Base-by-base conservation (phyloP, 1,140 invertebrate species). In the Apocrypta bakeri region DNA sequence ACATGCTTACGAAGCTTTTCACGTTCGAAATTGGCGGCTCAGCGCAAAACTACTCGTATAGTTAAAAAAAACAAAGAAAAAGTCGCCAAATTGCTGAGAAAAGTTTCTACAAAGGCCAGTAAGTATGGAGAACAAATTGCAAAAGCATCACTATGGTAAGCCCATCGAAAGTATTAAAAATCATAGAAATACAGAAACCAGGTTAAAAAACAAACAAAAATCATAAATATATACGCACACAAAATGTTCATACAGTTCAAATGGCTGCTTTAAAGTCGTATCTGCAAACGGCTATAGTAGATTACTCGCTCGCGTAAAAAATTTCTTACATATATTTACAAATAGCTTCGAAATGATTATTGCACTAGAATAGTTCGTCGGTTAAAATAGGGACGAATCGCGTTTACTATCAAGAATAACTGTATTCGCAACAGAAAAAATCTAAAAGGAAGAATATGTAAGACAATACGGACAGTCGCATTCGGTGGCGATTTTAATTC, bases 101-200 rank as follows among this genome's bases (percentile, higher is more conserved):
- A 72, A 40, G 6, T 29, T 24, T 25, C n/a, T 63, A 72, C 27
- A 80, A 17, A 72, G 12, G 72, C 72, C 29, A 80, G 31, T 25
- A 80, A 72, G n/a, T 72, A 31, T 9, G 25, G 24, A 66, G 12
- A 79, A 79, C 42, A 25, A 72, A 72, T 72, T 72, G 17, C 24
- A 33, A 8, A 72, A 37, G 68, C 68, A 63, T 11, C 68, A 11
- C 12, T 80, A n/a, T n/a, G 21, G 24, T 61, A 37, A 72, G 37
- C 17, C 42, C 21, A 79, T n/a, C 31, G 37, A 71, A 64, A 79
- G 48, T 63, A 72, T 61, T 25, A 0, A 40, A 79, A 72, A 37
- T 72, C 33, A 80, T 79, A 69, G 40, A 56, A 56, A 69, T 37
- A 76, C 63, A 73, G 2, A 29, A 40, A 8, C 11, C n/a, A n/a